phyloP scores from a whole-genome alignment of 1,140 invertebrate genomes.

The Drosophila pachea region DNA sequence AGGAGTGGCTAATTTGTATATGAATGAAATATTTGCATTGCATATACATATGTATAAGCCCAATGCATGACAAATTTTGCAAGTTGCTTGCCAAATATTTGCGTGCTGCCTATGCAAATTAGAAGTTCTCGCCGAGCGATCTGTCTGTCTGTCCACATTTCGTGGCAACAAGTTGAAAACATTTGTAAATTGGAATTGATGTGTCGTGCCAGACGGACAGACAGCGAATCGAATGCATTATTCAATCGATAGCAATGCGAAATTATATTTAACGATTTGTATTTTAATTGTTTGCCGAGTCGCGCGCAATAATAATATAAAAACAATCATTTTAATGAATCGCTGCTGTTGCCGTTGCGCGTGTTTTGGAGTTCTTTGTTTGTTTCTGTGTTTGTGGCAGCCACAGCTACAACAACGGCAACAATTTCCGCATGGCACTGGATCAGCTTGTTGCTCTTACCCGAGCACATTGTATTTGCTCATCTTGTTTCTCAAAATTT shows the following conservation, averaged over 20 bases:
- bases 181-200: slow-evolving; percentile 46
- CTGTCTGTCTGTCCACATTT: slow-evolving; percentile 23
- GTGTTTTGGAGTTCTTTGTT: slow-evolving; percentile 48
- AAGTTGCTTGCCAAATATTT: slow-evolving; percentile 26
- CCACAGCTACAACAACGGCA: slow-evolving; percentile 39
- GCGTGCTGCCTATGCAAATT: slow-evolving; percentile 40
- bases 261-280: slow-evolving; percentile 43
- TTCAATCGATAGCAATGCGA: slow-evolving; percentile 29
- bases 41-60: slow-evolving; percentile 13
- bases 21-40: neutral
- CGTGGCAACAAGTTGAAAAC: slow-evolving; percentile 41
- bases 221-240: slow-evolving; percentile 21
- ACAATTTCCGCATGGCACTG: slow-evolving; percentile 69
- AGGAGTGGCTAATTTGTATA: neutral
- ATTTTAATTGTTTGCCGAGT: slow-evolving; percentile 62
- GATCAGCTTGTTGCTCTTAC: slow-evolving; percentile 27
- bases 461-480: slow-evolving; percentile 27
- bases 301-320: slow-evolving; percentile 45
- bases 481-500: slow-evolving; percentile 53
- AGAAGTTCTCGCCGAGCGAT: slow-evolving; percentile 21
- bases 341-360: slow-evolving; percentile 36
- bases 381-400: slow-evolving; percentile 8
- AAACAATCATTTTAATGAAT: slow-evolving; percentile 61
- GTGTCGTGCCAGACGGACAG: slow-evolving; percentile 18
- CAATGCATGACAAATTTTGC: slow-evolving; percentile 31